These are phyloP conservation scores for Neodon shergylaensis DNA, from an alignment of 2,113 vertebrate genomes.

Conservation along the genomic window DNA sequence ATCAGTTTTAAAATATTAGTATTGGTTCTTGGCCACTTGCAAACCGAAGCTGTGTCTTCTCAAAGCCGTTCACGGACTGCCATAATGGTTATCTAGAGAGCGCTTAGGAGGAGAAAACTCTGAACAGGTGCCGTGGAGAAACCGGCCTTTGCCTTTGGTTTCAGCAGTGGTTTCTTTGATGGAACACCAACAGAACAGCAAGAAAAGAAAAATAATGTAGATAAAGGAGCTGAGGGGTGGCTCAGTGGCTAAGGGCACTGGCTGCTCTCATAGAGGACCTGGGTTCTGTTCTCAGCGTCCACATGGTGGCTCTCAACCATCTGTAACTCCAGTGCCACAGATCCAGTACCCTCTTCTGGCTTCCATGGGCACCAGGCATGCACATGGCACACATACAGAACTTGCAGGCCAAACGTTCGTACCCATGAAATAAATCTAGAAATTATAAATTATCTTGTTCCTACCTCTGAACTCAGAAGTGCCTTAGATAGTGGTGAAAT, in stretches of 20 bases:
- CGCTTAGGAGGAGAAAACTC: not conserved
- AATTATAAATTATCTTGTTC: not conserved
- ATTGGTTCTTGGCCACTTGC: not conserved
- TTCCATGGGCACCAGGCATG: no score
- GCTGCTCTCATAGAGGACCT: not conserved
- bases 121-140: not conserved
- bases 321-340: not conserved
- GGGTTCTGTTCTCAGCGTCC: not conserved
- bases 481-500: not conserved
- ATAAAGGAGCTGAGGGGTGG: not conserved
- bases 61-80: not conserved
- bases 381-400: not conserved
- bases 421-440: not conserved
- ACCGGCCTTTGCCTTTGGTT: not conserved
- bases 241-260: not conserved
- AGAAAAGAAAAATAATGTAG: not conserved
- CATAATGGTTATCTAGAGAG: not conserved
- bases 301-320: not conserved
- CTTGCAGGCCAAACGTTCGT: not conserved
- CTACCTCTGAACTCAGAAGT: not conserved
- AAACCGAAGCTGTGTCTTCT: not conserved
- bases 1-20: not conserved
- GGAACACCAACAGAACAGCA: not conserved
- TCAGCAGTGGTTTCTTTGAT: not conserved
- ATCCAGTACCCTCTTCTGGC: not conserved